phyloP scores from a whole-genome alignment of 2,888 invertebrate genomes.

The Aradus depressus region DNA sequence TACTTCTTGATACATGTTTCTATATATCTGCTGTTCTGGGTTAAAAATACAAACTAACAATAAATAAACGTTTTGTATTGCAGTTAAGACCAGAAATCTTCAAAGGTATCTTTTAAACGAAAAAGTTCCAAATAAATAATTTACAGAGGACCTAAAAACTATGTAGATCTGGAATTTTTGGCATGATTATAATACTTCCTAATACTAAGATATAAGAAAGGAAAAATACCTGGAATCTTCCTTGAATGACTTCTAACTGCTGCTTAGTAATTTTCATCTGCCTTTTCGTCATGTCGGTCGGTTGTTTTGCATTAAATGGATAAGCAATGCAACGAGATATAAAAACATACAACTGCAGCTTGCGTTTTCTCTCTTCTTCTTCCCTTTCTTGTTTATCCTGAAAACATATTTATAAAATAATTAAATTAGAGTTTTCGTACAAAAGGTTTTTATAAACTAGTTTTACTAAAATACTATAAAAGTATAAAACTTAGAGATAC shows the following conservation, averaged over 20 bases:
- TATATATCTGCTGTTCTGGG: no score
- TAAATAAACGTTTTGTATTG: no score
- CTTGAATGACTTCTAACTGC: slow-evolving; percentile 86
- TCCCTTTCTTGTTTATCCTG: slow-evolving; percentile 88
- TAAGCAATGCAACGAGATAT: slow-evolving; percentile 95
- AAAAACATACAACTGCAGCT: slow-evolving; percentile 95
- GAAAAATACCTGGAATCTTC: slow-evolving; percentile 72
- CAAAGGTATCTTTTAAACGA: background rate
- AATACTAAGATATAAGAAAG: no score
- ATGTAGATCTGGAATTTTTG: no score
- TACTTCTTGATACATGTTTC: no score
- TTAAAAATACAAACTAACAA: no score
- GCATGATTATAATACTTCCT: no score
- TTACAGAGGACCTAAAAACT: no score
- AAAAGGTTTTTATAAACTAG: no score
- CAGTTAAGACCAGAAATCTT: no score
- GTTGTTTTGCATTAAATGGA: slow-evolving; percentile 98
- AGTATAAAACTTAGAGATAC: slow-evolving; percentile 39
- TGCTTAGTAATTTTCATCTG: slow-evolving; percentile 94
- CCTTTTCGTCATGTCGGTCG: slow-evolving; percentile 92
- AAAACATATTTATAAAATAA: slow-evolving; percentile 7
- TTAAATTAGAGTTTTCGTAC: no score
- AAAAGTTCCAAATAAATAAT: background rate
- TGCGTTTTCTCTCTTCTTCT: slow-evolving; percentile 89
- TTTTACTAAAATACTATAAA: background rate